phyloP scores from a whole-genome alignment of 1,140 invertebrate genomes.

The Bicyclus anynana region DNA sequence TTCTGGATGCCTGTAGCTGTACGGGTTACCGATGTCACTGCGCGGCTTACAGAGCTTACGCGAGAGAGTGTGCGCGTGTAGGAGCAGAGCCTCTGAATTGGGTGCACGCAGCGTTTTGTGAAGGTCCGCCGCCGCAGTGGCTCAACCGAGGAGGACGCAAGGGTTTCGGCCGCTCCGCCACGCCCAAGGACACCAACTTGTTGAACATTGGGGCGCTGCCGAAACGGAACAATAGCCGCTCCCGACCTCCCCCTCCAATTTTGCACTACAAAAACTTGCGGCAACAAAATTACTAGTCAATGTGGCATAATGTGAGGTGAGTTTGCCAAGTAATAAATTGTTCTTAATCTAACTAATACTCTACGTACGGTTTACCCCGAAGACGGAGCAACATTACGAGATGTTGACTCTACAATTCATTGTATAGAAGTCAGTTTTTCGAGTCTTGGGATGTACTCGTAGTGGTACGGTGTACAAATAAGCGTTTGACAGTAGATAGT shows the following conservation, averaged over 20 bases:
- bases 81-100: slow-evolving; percentile 84
- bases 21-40: slow-evolving; percentile 89
- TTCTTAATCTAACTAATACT: slow-evolving; percentile 3
- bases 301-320: slow-evolving; percentile 54
- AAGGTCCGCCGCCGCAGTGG: slow-evolving; percentile 50
- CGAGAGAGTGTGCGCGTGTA: slow-evolving; percentile 87
- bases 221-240: slow-evolving; percentile 46
- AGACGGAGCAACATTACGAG: no score
- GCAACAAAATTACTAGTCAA: slow-evolving; percentile 64
- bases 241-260: slow-evolving; percentile 61
- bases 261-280: slow-evolving; percentile 43
- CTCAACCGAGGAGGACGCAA: slow-evolving; percentile 38
- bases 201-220: slow-evolving; percentile 42
- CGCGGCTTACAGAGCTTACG: slow-evolving; percentile 92
- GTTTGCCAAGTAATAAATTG: not conserved
- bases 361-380: no score
- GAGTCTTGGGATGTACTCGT: no score
- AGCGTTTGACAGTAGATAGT: no score
- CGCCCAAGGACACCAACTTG: slow-evolving; percentile 33
- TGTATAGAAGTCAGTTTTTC: no score
- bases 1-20: slow-evolving; percentile 94
- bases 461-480: no score
- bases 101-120: slow-evolving; percentile 81
- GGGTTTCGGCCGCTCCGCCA: slow-evolving; percentile 25
- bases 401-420: no score